Percentiles rank a stretch among this genome's conserved stretches.
phyloP scores from a whole-genome alignment of 2,888 invertebrate species.

The Neelides folsomi region DNA sequence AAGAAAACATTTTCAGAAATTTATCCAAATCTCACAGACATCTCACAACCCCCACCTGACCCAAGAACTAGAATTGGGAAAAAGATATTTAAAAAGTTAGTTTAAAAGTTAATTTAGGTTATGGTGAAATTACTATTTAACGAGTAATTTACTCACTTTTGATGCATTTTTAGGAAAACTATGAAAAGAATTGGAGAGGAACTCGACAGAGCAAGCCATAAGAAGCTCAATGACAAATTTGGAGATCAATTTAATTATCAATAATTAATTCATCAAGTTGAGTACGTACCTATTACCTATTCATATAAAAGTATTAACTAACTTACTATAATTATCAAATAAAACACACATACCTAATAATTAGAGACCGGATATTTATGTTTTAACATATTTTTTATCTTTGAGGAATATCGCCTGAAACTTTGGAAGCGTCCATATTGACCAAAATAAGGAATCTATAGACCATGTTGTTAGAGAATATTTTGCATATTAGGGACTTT shows the following conservation, averaged over 20 bases:
- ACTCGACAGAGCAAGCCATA: conserved; percentile 39
- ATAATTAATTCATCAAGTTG: too few species aligned
- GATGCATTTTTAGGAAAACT: conserved; percentile 36
- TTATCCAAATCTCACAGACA: conserved; percentile 40
- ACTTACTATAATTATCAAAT: too few species aligned
- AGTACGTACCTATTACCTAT: too few species aligned
- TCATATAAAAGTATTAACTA: too few species aligned
- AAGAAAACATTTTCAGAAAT: conserved; percentile 31
- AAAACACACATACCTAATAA: too few species aligned
- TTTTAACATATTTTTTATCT: too few species aligned
- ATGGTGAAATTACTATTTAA: background rate
- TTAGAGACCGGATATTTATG: too few species aligned
- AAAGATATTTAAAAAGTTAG: conserved; percentile 43
- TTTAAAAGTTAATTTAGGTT: background rate
- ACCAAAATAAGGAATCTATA: too few species aligned
- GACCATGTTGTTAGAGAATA: too few species aligned
- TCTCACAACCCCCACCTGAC: conserved; percentile 38
- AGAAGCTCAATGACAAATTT: conserved; percentile 41
- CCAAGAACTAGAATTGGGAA: conserved; percentile 40
- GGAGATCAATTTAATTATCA: conserved; percentile 43
- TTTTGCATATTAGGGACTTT: too few species aligned
- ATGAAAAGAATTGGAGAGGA: conserved; percentile 40
- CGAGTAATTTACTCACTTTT: conserved; percentile 4
- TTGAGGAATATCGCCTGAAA: too few species aligned
- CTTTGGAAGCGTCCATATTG: too few species aligned